A percentile compares a stretch with the other conserved stretches of the same genome.
These are phyloP conservation scores for Malacoctenus gilli DNA, from an alignment of 2,797 vertebrate genomes.

Conservation along the genomic window DNA sequence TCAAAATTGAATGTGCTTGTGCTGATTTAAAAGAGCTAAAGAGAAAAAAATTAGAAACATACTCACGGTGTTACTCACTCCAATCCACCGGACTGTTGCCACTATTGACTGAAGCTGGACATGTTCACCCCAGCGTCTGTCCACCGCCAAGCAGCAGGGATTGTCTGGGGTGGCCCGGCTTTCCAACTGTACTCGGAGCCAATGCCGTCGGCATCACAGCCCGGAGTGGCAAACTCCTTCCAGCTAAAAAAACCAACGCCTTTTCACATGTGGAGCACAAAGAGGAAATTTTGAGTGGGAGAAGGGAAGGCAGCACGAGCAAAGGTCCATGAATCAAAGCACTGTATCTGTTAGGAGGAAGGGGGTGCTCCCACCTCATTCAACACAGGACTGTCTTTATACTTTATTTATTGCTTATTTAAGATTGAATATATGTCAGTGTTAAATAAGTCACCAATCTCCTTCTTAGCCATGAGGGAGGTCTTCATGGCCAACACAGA, in stretches of 20 bases:
- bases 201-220: slow-evolving; percentile 75
- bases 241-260: slow-evolving; percentile 68
- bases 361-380: slow-evolving; percentile 79
- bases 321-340: slow-evolving; percentile 73
- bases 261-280: slow-evolving; percentile 77
- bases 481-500: slow-evolving; percentile 64
- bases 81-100: slow-evolving; percentile 55
- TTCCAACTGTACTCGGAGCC: slow-evolving; percentile 73
- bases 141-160: slow-evolving; percentile 78
- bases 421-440: slow-evolving; percentile 79
- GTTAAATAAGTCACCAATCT: slow-evolving; percentile 75
- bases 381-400: slow-evolving; percentile 78
- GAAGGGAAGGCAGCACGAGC: slow-evolving; percentile 65
- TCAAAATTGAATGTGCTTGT: slow-evolving; percentile 79
- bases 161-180: slow-evolving; percentile 74
- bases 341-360: slow-evolving; percentile 66
- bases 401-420: slow-evolving; percentile 79
- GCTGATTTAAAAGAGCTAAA: slow-evolving; percentile 79
- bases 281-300: slow-evolving; percentile 78
- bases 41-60: slow-evolving; percentile 64
- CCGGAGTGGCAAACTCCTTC: slow-evolving; percentile 73
- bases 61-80: slow-evolving; percentile 80
- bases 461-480: slow-evolving; percentile 68
- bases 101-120: slow-evolving; percentile 69
- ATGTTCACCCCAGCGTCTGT: slow-evolving; percentile 45